Base-by-base conservation (phyloP, 2,797 vertebrate species). In the Pteropus rufus region DNA sequence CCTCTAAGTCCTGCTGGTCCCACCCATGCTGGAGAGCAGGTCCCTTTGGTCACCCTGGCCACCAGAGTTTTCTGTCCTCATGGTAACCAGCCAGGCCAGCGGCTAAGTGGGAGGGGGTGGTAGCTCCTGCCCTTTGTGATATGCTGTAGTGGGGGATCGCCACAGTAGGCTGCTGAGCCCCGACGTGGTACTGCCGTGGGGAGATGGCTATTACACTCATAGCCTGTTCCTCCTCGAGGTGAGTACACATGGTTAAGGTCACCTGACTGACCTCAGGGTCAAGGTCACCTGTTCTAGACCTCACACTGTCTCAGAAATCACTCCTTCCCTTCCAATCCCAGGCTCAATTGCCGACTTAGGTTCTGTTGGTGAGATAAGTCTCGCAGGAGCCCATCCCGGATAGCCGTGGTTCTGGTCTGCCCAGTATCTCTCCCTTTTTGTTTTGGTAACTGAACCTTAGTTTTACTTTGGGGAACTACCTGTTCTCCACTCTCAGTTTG, bases 171-270 rank as follows among this genome's bases (percentile, higher is more conserved):
- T 77, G 29, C 0, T 3, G 82, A 46, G 62, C 73, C 67, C 1
- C 0, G 0, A 0, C 8, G 11, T 0, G 23, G 82, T 7, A 7
- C 65, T 16, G 44, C 26, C 29, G 5, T 0, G 31, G 69, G 9
- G 15, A 18, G 10, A 4, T 26, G 39, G 21, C n/a, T 34, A 0
- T 64, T 26, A 7, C 4, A 11, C 24, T 14, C 23, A 8, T 7
- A 75, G 65, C 44, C 24, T 80, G 41, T 18, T 52, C 64, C 65
- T 89, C 16, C 0, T 52, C 7, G n/a, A 62, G 8, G 23, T 11
- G 34, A 82, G 34, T 10, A 26, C 52, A 16, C 18, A 0, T 0
- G 18, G 82, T 49, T 83, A 82, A 39, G 41, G 62, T 44, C 67
- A 16, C 77, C 29, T 44, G 65, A 58, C 9, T 6, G 46, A 46